A percentile compares a stretch with the other conserved stretches of the same genome.
Conservation (phyloP, 2,113 vertebrate species). For the Marmota flaviventris region DNA sequence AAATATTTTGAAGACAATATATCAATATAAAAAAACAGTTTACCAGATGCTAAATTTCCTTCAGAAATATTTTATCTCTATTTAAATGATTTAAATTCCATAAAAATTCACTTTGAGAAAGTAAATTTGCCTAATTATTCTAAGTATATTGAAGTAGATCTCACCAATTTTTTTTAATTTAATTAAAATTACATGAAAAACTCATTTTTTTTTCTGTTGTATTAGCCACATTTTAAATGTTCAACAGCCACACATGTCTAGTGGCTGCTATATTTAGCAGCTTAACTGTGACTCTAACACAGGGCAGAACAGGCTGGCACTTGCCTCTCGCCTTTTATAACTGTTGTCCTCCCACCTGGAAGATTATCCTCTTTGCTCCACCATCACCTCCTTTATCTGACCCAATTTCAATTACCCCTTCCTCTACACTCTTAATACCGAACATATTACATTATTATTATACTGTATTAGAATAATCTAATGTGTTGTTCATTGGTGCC, state of each 20-base stretch:
- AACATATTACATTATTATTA: neutral
- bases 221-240: neutral
- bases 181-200: neutral
- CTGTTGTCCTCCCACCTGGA: neutral
- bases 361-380: neutral
- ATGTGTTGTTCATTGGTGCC: neutral
- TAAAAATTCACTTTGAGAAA: neutral
- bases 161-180: neutral
- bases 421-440: neutral
- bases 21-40: constrained; percentile 12
- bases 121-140: neutral
- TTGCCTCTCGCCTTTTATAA: neutral
- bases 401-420: neutral
- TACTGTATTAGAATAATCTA: neutral
- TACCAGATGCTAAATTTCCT: neutral
- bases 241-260: neutral
- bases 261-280: neutral
- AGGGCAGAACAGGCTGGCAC: too few species aligned
- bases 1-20: neutral
- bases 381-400: neutral
- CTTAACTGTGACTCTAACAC: neutral
- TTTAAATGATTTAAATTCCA: neutral
- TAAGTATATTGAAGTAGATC: neutral
- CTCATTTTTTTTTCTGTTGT: neutral
- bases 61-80: neutral